These are phyloP conservation scores for Tenebrosternarchus preto DNA, from an alignment of 2,113 vertebrate genomes.

Conservation along the genomic window DNA sequence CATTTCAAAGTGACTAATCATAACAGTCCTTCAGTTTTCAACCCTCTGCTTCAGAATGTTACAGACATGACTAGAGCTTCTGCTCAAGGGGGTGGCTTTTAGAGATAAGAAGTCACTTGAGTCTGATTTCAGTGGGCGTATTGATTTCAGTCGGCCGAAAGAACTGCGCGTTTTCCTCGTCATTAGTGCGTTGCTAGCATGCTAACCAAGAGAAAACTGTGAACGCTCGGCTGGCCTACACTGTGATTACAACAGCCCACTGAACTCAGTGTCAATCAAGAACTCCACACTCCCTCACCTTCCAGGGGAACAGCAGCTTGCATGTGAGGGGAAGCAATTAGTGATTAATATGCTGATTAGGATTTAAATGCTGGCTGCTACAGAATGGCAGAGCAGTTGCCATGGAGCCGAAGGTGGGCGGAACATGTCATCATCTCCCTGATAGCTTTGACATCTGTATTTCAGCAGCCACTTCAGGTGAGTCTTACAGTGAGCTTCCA, in stretches of 20 bases:
- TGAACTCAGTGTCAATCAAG: conserved; percentile 57
- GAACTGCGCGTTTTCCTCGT: conserved; percentile 24
- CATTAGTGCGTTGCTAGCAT: conserved; percentile 49
- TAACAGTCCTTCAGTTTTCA: conserved; percentile 43
- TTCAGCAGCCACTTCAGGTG: conserved; percentile 48
- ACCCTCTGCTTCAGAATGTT: conserved; percentile 35
- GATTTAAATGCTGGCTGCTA: conserved; percentile 56
- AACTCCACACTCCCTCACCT: conserved; percentile 50
- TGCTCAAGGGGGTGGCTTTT: conserved; percentile 38
- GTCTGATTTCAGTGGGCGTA: conserved; percentile 52
- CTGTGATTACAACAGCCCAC: conserved; percentile 57
- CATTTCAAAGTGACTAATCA: conserved; percentile 45
- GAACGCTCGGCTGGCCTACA: conserved; percentile 30
- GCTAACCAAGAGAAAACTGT: conserved; percentile 44
- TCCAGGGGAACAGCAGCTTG: conserved; percentile 48
- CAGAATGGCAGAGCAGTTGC: conserved; percentile 49
- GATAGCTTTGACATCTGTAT: conserved; percentile 52
- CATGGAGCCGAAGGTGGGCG: conserved; percentile 48
- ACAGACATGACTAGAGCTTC: conserved; percentile 13
- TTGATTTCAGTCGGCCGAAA: conserved; percentile 41
- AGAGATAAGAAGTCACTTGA: conserved; percentile 48
- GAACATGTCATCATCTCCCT: conserved; percentile 51
- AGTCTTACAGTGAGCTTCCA: conserved; percentile 33
- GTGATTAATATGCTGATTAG: conserved; percentile 61
- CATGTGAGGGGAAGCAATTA: conserved; percentile 55